phyloP scores from a whole-genome alignment of 2,888 invertebrate species.

The Arctia plantaginis region DNA sequence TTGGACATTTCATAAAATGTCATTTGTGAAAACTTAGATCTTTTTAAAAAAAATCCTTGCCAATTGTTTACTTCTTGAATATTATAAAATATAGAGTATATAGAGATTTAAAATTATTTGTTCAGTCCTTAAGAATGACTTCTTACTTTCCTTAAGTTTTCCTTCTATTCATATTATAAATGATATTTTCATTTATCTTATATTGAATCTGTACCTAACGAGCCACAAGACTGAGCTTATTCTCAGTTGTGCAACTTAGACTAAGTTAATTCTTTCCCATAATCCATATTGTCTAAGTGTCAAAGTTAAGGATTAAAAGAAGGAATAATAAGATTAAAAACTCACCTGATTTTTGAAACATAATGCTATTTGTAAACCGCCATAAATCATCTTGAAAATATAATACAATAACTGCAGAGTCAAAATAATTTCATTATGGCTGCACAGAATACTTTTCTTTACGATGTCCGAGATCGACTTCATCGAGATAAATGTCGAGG shows the following conservation, averaged over 20 bases:
- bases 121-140: too few relatives aligned
- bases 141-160: not conserved
- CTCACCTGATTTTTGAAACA: conserved; percentile 17
- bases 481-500: conserved; percentile 5
- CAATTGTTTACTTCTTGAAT: too few relatives aligned
- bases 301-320: not conserved
- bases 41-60: too few relatives aligned
- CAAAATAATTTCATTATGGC: conserved; percentile 32
- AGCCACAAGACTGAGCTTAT: not conserved
- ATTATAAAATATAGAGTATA: too few relatives aligned
- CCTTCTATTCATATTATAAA: not conserved
- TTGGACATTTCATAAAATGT: not conserved
- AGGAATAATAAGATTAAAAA: not conserved
- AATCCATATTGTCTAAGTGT: not conserved
- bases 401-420: conserved; percentile 18
- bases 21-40: not conserved
- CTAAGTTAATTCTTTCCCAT: not conserved
- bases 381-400: conserved; percentile 30
- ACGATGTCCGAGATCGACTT: conserved; percentile 16
- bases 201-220: not conserved
- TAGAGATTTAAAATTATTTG: too few relatives aligned
- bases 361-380: conserved; percentile 3
- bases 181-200: not conserved
- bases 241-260: not conserved
- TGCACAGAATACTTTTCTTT: conserved; percentile 13